A percentile compares a stretch with the other conserved stretches of the same genome.
phyloP scores from a whole-genome alignment of 2,888 invertebrate species.

The Osmoderma eremita region DNA sequence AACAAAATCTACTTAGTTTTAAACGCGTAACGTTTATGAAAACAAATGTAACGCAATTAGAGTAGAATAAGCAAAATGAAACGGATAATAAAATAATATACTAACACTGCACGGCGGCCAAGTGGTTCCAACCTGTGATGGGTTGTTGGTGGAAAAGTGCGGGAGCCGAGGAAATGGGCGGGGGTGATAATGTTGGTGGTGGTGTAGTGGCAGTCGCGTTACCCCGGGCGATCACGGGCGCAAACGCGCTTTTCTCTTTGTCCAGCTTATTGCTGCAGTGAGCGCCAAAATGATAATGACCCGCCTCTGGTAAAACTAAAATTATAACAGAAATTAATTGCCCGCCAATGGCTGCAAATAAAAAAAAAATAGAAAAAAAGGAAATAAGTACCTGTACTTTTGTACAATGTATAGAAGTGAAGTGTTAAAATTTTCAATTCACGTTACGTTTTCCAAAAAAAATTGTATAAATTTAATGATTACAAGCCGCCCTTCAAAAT shows the following conservation, averaged over 20 bases:
- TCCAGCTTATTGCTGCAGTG: constrained; percentile 57
- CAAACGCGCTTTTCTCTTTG: constrained; percentile 68
- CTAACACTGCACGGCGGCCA: constrained; percentile 74
- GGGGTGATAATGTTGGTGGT: constrained; percentile 63
- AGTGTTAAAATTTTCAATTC: no score
- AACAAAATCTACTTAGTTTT: constrained; percentile 59
- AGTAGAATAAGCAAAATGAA: constrained; percentile 51
- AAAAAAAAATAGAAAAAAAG: no score
- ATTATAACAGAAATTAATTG: constrained; percentile 45
- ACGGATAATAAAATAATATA: constrained; percentile 64
- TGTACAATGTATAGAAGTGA: no score
- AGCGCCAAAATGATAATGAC: constrained; percentile 60
- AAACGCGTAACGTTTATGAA: constrained; percentile 58
- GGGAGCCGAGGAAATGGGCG: constrained; percentile 67
- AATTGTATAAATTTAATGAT: no score
- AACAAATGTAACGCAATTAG: constrained; percentile 60
- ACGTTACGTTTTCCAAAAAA: no score
- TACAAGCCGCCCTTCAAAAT: no score
- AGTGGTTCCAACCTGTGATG: constrained; percentile 70
- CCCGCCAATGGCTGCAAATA: constrained; percentile 14
- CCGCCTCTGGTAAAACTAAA: constrained; percentile 55
- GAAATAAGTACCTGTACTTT: no score
- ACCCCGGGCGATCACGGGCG: constrained; percentile 66
- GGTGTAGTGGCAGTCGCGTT: constrained; percentile 62
- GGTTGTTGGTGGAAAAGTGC: constrained; percentile 65